These are phyloP conservation scores for Lobophora halterata DNA, from an alignment of 2,888 invertebrate species.

Conservation along the genomic window DNA sequence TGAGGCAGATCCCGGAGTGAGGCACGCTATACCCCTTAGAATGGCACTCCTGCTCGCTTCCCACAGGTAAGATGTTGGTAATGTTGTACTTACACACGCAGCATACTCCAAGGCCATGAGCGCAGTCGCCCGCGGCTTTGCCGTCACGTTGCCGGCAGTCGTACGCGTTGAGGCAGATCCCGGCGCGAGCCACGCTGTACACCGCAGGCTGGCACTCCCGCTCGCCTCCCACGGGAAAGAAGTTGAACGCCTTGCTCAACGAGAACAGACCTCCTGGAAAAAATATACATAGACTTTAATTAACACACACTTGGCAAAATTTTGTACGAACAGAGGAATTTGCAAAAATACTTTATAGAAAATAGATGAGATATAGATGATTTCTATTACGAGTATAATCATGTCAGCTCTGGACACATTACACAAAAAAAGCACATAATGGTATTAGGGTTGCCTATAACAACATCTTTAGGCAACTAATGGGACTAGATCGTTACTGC, in stretches of 20 bases:
- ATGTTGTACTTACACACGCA: slow-evolving; percentile 87
- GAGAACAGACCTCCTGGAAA: slow-evolving; percentile 54
- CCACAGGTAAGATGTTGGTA: slow-evolving; percentile 79
- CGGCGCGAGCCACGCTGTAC: slow-evolving; percentile 85
- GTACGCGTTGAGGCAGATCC: slow-evolving; percentile 91
- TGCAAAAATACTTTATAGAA: too few relatives aligned
- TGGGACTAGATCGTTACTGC: too few relatives aligned
- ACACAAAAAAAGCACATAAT: too few relatives aligned
- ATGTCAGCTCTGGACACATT: too few relatives aligned
- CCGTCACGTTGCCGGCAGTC: slow-evolving; percentile 89
- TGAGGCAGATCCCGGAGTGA: slow-evolving; percentile 88
- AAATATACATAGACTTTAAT: neutral
- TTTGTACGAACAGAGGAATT: too few relatives aligned
- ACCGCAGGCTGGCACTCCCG: slow-evolving; percentile 88
- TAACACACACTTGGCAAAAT: too few relatives aligned
- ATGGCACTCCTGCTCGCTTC: slow-evolving; percentile 89
- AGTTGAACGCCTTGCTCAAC: slow-evolving; percentile 84
- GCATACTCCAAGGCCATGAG: slow-evolving; percentile 91
- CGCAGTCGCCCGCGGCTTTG: slow-evolving; percentile 87
- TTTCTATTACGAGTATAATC: too few relatives aligned
- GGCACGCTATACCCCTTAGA: slow-evolving; percentile 86
- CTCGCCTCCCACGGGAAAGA: slow-evolving; percentile 91
- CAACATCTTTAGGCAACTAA: too few relatives aligned
- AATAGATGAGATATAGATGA: too few relatives aligned
- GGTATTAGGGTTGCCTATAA: too few relatives aligned